phyloP scores from a whole-genome alignment of 2,888 invertebrate genomes.

The Lepidochrysops patricia region DNA sequence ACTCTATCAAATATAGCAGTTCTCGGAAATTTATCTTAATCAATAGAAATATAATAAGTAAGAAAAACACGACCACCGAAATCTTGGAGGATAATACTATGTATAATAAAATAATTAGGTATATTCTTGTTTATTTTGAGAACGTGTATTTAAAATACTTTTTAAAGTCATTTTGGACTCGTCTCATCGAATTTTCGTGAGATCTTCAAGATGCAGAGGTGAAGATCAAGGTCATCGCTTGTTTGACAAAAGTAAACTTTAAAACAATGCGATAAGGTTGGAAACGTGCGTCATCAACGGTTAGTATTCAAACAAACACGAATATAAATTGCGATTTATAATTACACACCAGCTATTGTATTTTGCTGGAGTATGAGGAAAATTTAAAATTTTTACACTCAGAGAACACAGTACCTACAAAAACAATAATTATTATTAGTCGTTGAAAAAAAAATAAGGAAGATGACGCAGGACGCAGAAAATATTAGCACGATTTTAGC shows the following conservation, averaged over 20 bases:
- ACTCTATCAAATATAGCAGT: neutral
- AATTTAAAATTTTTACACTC: neutral
- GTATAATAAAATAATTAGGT: neutral
- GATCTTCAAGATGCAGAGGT: neutral
- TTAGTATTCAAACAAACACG: neutral
- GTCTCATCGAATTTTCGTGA: neutral
- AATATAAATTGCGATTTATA: conserved; percentile 1
- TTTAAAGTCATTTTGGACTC: neutral
- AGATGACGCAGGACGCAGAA: too few relatives aligned
- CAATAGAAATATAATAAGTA: neutral
- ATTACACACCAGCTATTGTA: neutral
- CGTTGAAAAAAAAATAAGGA: too few relatives aligned
- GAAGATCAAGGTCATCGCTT: neutral
- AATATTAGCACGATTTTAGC: too few relatives aligned
- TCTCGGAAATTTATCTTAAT: neutral
- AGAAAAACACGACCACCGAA: neutral
- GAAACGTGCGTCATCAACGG: neutral
- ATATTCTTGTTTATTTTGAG: neutral
- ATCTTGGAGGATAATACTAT: neutral
- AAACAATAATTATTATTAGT: neutral
- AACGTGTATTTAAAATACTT: neutral
- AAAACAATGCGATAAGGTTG: neutral
- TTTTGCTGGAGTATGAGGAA: neutral
- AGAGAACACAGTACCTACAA: too few relatives aligned
- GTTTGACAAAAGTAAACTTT: neutral